phyloP scores from a whole-genome alignment of 2,797 vertebrate species.

The Leptatherina wallacei region DNA sequence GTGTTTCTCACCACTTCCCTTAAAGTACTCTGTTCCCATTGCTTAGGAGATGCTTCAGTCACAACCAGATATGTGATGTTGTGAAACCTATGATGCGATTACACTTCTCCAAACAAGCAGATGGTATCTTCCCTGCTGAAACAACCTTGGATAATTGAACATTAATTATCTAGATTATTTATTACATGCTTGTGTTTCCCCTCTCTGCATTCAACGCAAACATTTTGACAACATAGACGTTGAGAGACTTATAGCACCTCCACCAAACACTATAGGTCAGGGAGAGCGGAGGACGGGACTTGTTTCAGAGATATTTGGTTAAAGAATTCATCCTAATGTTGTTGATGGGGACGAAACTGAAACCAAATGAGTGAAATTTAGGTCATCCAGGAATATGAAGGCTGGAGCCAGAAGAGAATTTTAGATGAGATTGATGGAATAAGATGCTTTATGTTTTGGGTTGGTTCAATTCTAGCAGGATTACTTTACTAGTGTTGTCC shows the following conservation, averaged over 20 bases:
- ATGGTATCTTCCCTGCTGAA: conserved; percentile 46
- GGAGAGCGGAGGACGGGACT: too few species aligned
- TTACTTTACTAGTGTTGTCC: neutral
- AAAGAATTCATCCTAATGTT: neutral
- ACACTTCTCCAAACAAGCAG: conserved; percentile 45
- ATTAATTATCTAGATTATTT: conserved; percentile 43
- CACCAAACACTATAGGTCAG: neutral
- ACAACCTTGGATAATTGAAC: conserved; percentile 43
- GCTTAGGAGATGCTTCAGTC: neutral
- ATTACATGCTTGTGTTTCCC: conserved; percentile 7
- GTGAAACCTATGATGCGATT: conserved; percentile 49
- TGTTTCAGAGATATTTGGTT: conserved; percentile 6
- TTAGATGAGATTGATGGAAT: neutral
- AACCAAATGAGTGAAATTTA: conserved; percentile 25
- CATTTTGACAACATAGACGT: neutral
- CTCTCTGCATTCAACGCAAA: neutral
- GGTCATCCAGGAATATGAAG: conserved; percentile 36
- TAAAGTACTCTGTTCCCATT: neutral
- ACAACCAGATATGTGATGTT: conserved; percentile 40
- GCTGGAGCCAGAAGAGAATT: conserved; percentile 14
- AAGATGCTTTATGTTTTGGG: neutral
- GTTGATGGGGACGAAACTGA: neutral
- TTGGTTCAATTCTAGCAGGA: neutral
- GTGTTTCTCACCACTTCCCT: neutral
- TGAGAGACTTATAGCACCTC: neutral